Conservation (phyloP, 64 coral and sea anemone genomes). For the Acropora tenuis region DNA sequence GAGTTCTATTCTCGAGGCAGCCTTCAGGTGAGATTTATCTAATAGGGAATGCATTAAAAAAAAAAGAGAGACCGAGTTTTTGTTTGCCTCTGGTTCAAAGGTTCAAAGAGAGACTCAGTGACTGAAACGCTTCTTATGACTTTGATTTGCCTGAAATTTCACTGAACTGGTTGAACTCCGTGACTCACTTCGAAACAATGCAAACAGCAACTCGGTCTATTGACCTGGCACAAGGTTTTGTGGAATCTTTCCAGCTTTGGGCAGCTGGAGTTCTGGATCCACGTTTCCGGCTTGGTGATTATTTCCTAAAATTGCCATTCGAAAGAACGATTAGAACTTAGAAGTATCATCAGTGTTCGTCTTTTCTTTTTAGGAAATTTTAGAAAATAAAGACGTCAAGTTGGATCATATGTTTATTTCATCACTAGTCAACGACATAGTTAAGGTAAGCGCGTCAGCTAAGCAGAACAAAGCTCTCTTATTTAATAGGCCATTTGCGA, state of each 20-base stretch:
- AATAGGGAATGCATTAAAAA: too few relatives aligned
- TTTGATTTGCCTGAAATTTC: neutral
- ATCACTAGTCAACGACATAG: slow-evolving; percentile 88
- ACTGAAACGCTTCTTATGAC: neutral
- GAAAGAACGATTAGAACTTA: neutral
- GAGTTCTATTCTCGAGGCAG: slow-evolving; percentile 86
- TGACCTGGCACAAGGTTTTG: too few relatives aligned
- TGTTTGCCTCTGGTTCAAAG: too few relatives aligned
- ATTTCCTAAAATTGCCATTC: too few relatives aligned
- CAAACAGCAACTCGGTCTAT: too few relatives aligned
- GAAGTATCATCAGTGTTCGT: too few relatives aligned
- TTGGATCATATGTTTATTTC: slow-evolving; percentile 93
- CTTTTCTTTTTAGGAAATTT: slow-evolving; percentile 75
- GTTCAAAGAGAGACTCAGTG: neutral
- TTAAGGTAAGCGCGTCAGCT: slow-evolving; percentile 53
- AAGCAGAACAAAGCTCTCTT: neutral
- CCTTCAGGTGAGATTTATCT: slow-evolving; percentile 59
- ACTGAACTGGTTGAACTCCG: neutral
- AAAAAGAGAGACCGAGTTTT: too few relatives aligned
- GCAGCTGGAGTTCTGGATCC: too few relatives aligned
- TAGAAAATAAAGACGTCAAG: slow-evolving; percentile 91
- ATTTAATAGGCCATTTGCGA: too few relatives aligned
- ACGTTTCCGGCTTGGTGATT: neutral
- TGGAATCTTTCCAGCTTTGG: too few relatives aligned
- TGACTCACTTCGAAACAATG: neutral